These are phyloP conservation scores for Metaphire vulgaris DNA, from an alignment of 1,140 invertebrate species.

Conservation along the genomic window DNA sequence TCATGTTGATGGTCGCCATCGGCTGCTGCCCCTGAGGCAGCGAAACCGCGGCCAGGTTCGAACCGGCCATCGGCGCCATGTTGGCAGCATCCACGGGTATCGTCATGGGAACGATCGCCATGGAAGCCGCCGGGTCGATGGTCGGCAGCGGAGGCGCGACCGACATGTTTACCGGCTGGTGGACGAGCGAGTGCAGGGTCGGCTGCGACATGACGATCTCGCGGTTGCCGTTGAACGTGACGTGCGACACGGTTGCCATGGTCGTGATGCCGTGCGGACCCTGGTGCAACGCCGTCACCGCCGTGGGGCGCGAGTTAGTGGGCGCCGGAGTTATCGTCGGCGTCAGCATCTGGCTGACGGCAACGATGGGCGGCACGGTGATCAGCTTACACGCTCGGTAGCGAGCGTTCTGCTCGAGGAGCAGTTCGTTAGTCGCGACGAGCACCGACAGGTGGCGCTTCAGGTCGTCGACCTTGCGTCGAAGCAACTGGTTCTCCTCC, in stretches of 20 bases:
- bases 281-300: conserved; percentile 25
- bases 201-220: conserved; percentile 23
- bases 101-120: conserved; percentile 24
- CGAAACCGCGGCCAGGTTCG: conserved; percentile 15
- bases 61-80: background rate
- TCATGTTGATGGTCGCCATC: background rate
- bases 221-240: conserved; percentile 9
- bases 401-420: conserved; percentile 72
- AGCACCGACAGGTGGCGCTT: conserved; percentile 65
- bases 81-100: conserved; percentile 7
- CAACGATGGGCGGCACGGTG: conserved; percentile 32
- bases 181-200: background rate
- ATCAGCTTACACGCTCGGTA: conserved; percentile 59
- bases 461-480: conserved; percentile 66
- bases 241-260: conserved; percentile 15
- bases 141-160: conserved; percentile 15
- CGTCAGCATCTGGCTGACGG: conserved; percentile 35
- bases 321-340: conserved; percentile 34
- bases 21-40: conserved; percentile 6
- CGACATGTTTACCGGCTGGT: background rate
- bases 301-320: conserved; percentile 26
- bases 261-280: conserved; percentile 18
- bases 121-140: conserved; percentile 19
- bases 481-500: conserved; percentile 66
- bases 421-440: conserved; percentile 71